Base-by-base conservation (phyloP, 2,113 vertebrate genomes). In the Labrus mixtus region DNA sequence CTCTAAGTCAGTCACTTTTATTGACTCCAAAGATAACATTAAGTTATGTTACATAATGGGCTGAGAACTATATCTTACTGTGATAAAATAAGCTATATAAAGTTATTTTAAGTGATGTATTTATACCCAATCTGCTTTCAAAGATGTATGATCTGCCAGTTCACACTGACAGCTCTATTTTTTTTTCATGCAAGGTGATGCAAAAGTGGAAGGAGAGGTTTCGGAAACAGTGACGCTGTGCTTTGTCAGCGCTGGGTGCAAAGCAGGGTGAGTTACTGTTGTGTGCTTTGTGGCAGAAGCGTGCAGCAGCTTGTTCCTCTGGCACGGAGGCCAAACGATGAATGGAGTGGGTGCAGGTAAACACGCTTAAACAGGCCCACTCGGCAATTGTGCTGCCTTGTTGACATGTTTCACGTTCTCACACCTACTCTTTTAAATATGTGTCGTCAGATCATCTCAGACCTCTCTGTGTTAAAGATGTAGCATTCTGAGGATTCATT, bases 201-300 rank as follows among this genome's bases (percentile, higher is more conserved):
- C 75, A 88, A 91, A 88, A 82, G 78, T 79, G 78, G 85, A 87
- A 82, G 82, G 87, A 84, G 79, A 79, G 81, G 79, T 76, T 85
- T 89, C 55, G 92, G 92, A 92, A 93, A 92, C 57, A 88, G 79
- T 92, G 90, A 92, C 81, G 72, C 84, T 43, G 55, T 83, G 86
- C 89, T 83, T 89, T 78, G 84, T 92, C 91, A 91, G 82, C 29
- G 0, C 65, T 61, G 78, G 68, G 87, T 79, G 83, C 82, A 77
- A 78, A n/a, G 62, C 65, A 66, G 86, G 81, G 78, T 84, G 78
- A 88, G 79, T 75, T 76, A 81, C 73, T 68, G 76, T 80, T 84
- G 75, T 83, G 70, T 66, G 77, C 61, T 80, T 76, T 87, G 86
- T 76, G 77, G 89, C 56, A 73, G 59, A 79, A 85, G 81, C 92